Evolutionary conservation across 2,888 invertebrate species (phyloP).

Genomic region (Rapana venosa): DNA sequence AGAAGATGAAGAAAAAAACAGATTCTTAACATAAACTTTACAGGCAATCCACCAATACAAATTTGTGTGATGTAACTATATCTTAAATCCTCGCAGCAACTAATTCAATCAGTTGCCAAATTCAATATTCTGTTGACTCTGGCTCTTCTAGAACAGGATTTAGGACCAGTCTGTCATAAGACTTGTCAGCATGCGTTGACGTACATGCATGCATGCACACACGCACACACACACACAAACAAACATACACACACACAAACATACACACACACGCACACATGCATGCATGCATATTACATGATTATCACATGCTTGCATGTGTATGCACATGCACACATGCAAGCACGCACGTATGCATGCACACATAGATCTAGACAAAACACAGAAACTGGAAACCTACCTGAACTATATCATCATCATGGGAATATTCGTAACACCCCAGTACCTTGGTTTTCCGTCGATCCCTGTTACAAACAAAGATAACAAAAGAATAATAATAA

Average conservation of each 20-base stretch:
- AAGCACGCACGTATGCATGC: neutral
- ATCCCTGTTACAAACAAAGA: constrained; percentile 58
- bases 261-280: neutral
- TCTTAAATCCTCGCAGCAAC: no score
- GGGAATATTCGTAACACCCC: constrained; percentile 68
- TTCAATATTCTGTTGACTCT: no score
- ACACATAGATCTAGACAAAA: neutral
- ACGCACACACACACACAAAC: no score
- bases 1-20: no score
- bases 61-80: no score
- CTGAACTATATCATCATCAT: constrained; percentile 71
- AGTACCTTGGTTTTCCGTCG: constrained; percentile 56
- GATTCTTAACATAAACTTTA: no score
- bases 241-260: neutral
- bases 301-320: neutral
- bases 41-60: no score
- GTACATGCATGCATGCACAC: neutral
- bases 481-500: constrained; percentile 46
- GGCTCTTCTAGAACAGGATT: no score
- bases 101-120: no score
- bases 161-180: no score
- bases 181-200: no score
- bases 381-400: constrained; percentile 46
- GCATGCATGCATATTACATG: neutral
- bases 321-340: neutral